Percentiles rank a stretch among this genome's conserved stretches.
Evolutionary conservation across 2,888 invertebrate species (phyloP).

Genomic region (Mesorhabditis sp.): DNA sequence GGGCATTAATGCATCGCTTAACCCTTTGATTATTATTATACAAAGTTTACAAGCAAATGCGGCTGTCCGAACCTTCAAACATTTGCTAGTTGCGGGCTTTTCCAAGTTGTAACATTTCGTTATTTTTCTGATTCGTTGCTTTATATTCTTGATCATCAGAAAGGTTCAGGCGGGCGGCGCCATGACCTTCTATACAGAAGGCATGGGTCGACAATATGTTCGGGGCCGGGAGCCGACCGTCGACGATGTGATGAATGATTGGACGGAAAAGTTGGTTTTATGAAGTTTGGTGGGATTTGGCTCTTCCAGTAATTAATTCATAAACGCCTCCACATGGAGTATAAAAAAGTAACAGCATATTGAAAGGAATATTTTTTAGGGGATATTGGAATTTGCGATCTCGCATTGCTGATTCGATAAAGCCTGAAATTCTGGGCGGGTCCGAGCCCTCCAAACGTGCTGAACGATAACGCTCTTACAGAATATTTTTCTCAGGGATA

Average conservation of each 20-base stretch:
- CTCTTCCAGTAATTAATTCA: neutral
- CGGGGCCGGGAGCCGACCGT: constrained; percentile 35
- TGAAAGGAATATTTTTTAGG: too few relatives aligned
- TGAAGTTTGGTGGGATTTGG: neutral
- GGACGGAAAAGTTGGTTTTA: constrained; percentile 32
- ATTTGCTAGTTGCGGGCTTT: neutral
- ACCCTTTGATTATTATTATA: constrained; percentile 9
- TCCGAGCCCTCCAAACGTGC: too few relatives aligned
- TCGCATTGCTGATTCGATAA: too few relatives aligned
- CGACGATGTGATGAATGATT: constrained; percentile 43
- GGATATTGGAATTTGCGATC: too few relatives aligned
- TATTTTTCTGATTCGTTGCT: too few relatives aligned
- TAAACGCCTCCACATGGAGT: neutral
- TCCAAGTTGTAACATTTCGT: too few relatives aligned
- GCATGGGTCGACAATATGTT: constrained; percentile 15
- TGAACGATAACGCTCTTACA: too few relatives aligned
- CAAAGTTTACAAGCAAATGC: neutral
- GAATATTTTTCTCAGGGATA: too few relatives aligned
- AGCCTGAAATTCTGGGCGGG: too few relatives aligned
- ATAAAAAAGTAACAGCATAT: too few relatives aligned
- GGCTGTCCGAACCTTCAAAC: neutral
- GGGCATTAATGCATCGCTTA: neutral
- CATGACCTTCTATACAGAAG: constrained; percentile 27
- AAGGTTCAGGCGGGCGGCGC: neutral
- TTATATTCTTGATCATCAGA: too few relatives aligned